Evolutionary conservation across 2,888 invertebrate genomes (phyloP), one percentile per base, ranked within the genome.

Genomic region (Andricus curvator): DNA sequence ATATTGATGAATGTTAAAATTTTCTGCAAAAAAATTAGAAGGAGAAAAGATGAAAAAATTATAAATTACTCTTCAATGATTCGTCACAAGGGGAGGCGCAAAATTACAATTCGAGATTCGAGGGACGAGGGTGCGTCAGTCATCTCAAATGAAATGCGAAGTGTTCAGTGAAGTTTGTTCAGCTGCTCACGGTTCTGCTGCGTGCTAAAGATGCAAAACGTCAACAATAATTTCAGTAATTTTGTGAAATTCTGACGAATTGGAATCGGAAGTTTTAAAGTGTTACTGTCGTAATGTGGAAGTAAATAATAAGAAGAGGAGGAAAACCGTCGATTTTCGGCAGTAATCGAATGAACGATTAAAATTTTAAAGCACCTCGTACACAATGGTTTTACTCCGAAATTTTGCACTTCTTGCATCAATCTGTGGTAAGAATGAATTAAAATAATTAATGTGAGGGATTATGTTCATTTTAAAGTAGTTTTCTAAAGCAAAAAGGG

Each of bases 331-430:
- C 79, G 76, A 82, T 77, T 74, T 78, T 83, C 62, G 77, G 64
- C 33, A 29, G 29, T 25, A 74, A 74, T 78, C 66, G 78, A 70
- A 68, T 44, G n/a, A 70, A 60, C 20, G 13, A 41, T 29, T 29
- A 22, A 68, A 60, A 44, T 74, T 48, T 25, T 15, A 25, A 44
- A 65, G 79, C 76, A 17, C 44, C 60, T 77, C 64, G 33, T 29
- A 6, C 67, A 85, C 81, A 84, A 92, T 92, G 92, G 90, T 91
- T 88, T 90, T 89, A 77, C 79, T 90, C 67, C 82, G 84, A 80
- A 90, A 88, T 87, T 81, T 91, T 33, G 81, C 86, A 15, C 82
- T 91, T 82, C 84, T 91, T 80, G 84, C 87, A 79, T 81, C 88
- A 82, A 86, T 89, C 84, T 91, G 87, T 81, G 90, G 92, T 92